phyloP scores from a whole-genome alignment of 1,140 invertebrate genomes.

The Littorina saxatilis region DNA sequence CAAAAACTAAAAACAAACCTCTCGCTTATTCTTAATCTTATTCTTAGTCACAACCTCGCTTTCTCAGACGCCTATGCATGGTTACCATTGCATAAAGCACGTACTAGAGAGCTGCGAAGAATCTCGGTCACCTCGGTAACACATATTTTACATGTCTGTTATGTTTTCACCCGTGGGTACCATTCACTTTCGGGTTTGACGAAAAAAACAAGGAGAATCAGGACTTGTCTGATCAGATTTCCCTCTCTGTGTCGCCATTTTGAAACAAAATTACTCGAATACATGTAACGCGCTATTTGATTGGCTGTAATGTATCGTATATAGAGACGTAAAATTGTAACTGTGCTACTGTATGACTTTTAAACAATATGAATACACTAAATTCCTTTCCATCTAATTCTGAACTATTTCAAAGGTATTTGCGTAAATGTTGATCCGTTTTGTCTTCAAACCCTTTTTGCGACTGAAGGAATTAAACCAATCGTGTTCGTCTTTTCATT shows the following conservation, averaged over 20 bases:
- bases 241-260: conserved; percentile 25
- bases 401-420: neutral
- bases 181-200: no score
- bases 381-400: neutral
- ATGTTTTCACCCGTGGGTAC: no score
- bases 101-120: no score
- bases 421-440: neutral
- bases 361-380: neutral
- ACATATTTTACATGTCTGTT: no score
- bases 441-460: no score
- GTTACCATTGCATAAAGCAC: no score
- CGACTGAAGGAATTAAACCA: neutral
- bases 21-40: no score
- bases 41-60: no score
- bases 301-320: neutral
- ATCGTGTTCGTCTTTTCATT: neutral
- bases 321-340: neutral
- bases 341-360: no score
- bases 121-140: no score
- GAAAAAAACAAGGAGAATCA: neutral
- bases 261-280: conserved; percentile 1
- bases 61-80: no score
- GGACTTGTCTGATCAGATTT: conserved; percentile 26
- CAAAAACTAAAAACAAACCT: no score
- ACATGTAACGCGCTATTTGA: neutral